Base-by-base conservation (phyloP, 2,113 vertebrate genomes). In the Alosa alosa region DNA sequence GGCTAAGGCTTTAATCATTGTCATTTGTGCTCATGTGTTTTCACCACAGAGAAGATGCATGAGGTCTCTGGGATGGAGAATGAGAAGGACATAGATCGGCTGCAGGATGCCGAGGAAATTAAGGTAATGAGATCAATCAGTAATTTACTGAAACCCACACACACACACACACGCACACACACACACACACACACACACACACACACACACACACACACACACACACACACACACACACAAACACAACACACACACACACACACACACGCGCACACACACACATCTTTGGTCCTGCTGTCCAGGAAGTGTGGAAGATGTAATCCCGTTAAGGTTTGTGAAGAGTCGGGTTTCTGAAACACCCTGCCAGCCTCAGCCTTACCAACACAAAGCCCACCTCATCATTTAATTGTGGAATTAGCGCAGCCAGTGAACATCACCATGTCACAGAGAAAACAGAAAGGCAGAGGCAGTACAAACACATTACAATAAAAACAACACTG, bases 11-110 rank as follows among this genome's bases (percentile, higher is more conserved):
- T 55, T 18, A 64, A 64, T 72, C 64, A 36, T 36, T 72, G 64
- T 68, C n/a, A 25, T 68, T 68, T 25, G 22, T n/a, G 46, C 18
- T 20, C 50, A 4, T 31, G 3, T 0, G 3, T 0, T 84, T 49
- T 57, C 39, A 57, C 82, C 75, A 57, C 94, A 99, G 97, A 97
- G 91, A 97, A 96, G 93, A 97, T 96, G 95, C 96, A 97, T 0
- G 96, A 98, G 93, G 92, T 90, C 57, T 90, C 83, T 0, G 93
- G 92, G 86, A 91, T 93, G 89, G 91, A 94, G 88, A 94, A 93
- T 82, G 92, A 94, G 89, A 93, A 93, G 0, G 93, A 94, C 90
- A 94, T 83, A 92, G 94, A 22, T 6, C 64, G 64, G 10, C 64
- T 36, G 25, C 64, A 72, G 64, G 91, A 92, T 3, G 44, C 22